Percentiles rank a stretch among this genome's conserved stretches.
Conservation (phyloP, 2,113 vertebrate genomes). For the Arvicanthis niloticus region DNA sequence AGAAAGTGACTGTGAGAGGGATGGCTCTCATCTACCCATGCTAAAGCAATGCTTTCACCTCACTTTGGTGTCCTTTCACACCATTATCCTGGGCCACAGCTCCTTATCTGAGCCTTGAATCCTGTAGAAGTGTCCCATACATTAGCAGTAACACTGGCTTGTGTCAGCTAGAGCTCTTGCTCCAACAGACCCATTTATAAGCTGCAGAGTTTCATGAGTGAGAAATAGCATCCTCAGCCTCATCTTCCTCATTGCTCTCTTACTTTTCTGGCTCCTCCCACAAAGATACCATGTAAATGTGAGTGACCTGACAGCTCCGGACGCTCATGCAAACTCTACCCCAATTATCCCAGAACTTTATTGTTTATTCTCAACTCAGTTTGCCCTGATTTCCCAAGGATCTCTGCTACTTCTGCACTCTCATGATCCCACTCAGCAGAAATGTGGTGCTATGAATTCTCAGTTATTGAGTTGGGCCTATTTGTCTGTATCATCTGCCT, state of each 20-base stretch:
- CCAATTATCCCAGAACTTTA: background rate
- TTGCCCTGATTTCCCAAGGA: background rate
- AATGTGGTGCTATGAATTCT: background rate
- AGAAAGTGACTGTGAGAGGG: background rate
- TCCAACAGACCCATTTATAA: background rate
- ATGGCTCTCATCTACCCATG: background rate
- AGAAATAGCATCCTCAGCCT: background rate
- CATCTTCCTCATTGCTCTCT: background rate
- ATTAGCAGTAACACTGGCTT: background rate
- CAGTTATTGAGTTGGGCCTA: background rate
- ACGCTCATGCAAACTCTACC: background rate
- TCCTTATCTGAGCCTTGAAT: background rate
- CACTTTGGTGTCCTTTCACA: background rate
- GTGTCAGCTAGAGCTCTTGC: background rate
- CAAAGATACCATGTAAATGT: background rate
- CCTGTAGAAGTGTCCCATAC: too few species aligned
- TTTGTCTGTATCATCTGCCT: background rate
- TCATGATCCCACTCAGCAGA: background rate
- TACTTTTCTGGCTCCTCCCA: background rate
- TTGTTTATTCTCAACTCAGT: background rate
- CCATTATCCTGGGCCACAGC: background rate
- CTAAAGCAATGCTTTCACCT: background rate
- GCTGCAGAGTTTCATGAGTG: background rate
- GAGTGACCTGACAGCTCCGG: fast-evolving
- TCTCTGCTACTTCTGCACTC: background rate